Base-by-base conservation (phyloP, 35 echinoderm and acorn worm genomes). In the Lytechinus variegatus region DNA sequence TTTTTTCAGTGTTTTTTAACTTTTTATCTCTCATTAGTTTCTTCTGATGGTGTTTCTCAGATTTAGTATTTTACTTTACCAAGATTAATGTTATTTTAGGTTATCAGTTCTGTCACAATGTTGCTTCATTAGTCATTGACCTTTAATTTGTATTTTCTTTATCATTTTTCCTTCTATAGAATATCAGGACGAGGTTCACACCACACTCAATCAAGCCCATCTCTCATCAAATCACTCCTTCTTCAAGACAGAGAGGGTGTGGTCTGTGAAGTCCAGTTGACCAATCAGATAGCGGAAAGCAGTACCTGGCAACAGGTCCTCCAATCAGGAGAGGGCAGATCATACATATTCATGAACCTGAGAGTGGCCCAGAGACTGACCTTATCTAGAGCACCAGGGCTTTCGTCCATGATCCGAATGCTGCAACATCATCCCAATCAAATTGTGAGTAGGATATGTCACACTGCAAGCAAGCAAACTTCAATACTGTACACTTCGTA, bases 191-290 rank as follows among this genome's bases (percentile, higher is more conserved):
- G 66, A 79, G 24, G 4, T 79, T 79, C 66, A n/a, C 66, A 24
- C 21, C 66, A 2, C 19, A n/a, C 66, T 14, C 92, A 54, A 94
- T 9, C 53, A 94, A 55, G 92, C 72, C 56, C 87, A 13, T 52
- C 87, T 28, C 27, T 87, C 88, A 57, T 95, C 4, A 95, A 94
- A 94, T 61, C 86, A 9, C 94, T 96, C 61, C 29, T 96, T 5
- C 56, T 96, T 44, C 96, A 96, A 53, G 96, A 96, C 89, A 95
- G 94, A 16, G 86, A 95, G 19, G 96, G 94, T 53, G 94, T 96
- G 28, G 94, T 96, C 96, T 96, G 96, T 92, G 96, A 96, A 52
- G 27, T 95, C 27, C 96, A 96, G 28, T 27, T 96, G 87, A 86
- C 94, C 27, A 87, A n/a, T 58, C 54, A 95, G 9, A 52, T 94